Conservation (phyloP, 2,113 vertebrate genomes). For the Hippolais icterina region DNA sequence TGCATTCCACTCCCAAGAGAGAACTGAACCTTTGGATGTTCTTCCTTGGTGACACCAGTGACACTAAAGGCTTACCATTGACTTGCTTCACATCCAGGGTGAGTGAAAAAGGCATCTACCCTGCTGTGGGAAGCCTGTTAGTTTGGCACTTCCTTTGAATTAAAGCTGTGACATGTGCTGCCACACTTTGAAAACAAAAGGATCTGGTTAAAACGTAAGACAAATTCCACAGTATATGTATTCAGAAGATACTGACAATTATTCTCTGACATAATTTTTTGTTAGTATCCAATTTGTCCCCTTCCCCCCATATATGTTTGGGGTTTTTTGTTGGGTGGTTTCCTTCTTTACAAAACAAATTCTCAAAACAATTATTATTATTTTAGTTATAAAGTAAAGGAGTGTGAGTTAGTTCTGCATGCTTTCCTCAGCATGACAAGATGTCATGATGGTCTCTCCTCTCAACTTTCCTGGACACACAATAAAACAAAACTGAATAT, state of each 20-base stretch:
- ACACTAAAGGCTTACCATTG: background rate
- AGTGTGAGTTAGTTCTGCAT: background rate
- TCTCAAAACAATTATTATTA: background rate
- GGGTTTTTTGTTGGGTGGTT: background rate
- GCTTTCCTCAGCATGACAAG: background rate
- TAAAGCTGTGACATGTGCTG: background rate
- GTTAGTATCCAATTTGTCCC: background rate
- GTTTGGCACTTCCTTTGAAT: background rate
- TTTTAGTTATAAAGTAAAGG: background rate
- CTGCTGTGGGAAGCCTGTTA: accelerated
- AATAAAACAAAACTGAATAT: background rate
- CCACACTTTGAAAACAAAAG: background rate
- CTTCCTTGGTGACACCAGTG: background rate
- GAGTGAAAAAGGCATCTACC: background rate
- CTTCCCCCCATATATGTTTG: background rate
- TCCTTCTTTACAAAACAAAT: background rate
- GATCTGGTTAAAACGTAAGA: background rate
- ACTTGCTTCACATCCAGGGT: background rate
- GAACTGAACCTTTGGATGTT: background rate
- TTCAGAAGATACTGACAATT: background rate
- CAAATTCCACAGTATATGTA: background rate
- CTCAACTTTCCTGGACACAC: background rate
- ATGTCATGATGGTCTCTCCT: background rate
- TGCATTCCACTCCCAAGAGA: background rate
- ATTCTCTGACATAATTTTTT: background rate